Evolutionary conservation across 2,797 vertebrate genomes (phyloP), one percentile per base, ranked within the genome.

Genomic region (Semaprochilodus insignis): DNA sequence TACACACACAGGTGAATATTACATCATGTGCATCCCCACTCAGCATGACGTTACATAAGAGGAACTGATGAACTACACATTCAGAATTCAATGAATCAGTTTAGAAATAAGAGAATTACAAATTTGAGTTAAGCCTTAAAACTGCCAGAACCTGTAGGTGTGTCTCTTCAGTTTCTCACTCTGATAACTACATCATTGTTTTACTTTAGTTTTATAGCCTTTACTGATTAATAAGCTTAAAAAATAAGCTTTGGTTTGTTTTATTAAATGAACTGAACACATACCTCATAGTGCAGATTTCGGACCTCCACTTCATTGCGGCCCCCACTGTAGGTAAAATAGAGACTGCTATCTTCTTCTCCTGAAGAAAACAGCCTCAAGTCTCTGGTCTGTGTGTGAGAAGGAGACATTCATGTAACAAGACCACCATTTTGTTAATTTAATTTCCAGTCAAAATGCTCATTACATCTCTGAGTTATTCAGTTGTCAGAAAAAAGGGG

Each of bases 271-370:
- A 78, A 78, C 54, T 59, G 23, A 48, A 21, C 31, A 34, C 4
- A 69, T 82, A 98, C 98, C 97, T 98, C 94, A 80, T 98, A 99
- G 89, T 91, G 96, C 89, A 99, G 95, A 90, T 96, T 92, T 86
- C 90, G 96, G 89, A 99, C 96, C 87, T 98, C 96, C 55, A 99
- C 93, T 84, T 97, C 86, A 5, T 98, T 98, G 88, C 94, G 88
- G 69, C 92, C 94, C 60, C 98, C 97, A 0, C 94, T 95, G 93
- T 99, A 98, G 85, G 97, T 98, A 92, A 99, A 99, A 92, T 99
- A 99, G 27, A 99, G 93, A 57, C 97, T 97, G 91, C 94, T 99
- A 91, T 99, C 98, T 65, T 96, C 95, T 52, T 96, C 97, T 81
- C 95, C 92, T 0, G 95, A 94, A 25, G 89, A 91, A 94, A 99